phyloP scores from a whole-genome alignment of 2,888 invertebrate genomes.

The Fragum whitleyi region DNA sequence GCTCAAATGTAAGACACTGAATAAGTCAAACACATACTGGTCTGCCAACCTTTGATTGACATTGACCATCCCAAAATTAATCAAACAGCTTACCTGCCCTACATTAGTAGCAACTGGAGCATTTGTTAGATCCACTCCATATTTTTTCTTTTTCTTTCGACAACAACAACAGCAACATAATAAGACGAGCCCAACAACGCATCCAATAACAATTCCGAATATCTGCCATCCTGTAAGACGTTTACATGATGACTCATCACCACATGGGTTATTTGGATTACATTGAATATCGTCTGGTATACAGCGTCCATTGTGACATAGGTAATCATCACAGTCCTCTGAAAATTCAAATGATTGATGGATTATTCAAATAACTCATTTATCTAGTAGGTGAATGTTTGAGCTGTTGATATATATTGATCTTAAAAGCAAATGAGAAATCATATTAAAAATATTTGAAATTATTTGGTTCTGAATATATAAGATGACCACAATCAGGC shows the following conservation, averaged over 20 bases:
- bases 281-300: conserved; percentile 23
- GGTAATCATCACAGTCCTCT: not conserved
- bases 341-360: not conserved
- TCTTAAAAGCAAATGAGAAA: not conserved
- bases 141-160: not conserved
- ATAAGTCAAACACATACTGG: no score
- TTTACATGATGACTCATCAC: conserved; percentile 6
- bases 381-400: not conserved
- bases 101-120: not conserved
- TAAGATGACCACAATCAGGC: no score
- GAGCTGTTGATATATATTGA: not conserved
- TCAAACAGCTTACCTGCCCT: not conserved
- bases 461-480: no score
- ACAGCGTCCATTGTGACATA: conserved; percentile 10
- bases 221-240: conserved; percentile 18
- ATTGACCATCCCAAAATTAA: no score
- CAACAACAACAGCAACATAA: conserved; percentile 12
- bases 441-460: not conserved
- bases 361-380: not conserved
- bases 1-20: no score
- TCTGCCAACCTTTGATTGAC: no score
- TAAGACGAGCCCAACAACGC: not conserved
- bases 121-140: not conserved
- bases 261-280: conserved; percentile 16
- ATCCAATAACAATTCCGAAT: conserved; percentile 17